Conservation (phyloP, 2,113 vertebrate genomes). For the Pelodiscus sinensis region DNA sequence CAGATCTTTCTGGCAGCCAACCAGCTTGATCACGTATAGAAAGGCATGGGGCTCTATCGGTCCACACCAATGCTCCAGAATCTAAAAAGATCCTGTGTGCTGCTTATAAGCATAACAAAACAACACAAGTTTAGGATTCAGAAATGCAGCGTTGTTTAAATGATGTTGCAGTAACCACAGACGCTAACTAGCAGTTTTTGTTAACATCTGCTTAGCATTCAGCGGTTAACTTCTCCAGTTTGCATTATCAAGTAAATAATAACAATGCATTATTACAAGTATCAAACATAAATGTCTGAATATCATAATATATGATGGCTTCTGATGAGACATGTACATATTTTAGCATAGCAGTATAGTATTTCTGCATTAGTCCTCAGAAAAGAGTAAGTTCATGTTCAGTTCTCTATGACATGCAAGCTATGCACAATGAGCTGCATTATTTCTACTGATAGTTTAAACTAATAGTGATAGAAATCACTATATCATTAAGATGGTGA, state of each 20-base stretch:
- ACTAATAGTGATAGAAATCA: background rate
- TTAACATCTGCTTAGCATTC: conserved; percentile 22
- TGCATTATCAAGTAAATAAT: conserved; percentile 45
- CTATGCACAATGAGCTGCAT: background rate
- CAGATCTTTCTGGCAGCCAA: no score
- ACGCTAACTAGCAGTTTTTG: conserved; percentile 33
- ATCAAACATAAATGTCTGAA: background rate
- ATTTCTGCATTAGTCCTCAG: background rate
- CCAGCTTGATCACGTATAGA: no score
- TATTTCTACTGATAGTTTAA: background rate
- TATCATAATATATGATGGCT: background rate
- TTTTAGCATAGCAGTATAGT: background rate
- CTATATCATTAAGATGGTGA: background rate
- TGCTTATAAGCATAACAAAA: no score
- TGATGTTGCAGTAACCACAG: conserved; percentile 17
- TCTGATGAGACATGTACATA: background rate
- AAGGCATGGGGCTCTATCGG: no score
- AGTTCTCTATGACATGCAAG: background rate
- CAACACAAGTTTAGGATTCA: background rate
- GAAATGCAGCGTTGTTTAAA: background rate
- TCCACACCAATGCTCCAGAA: no score
- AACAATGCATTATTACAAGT: background rate
- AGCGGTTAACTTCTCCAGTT: conserved; percentile 41
- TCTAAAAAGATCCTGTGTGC: no score
- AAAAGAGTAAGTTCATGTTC: background rate